These are phyloP conservation scores for Crypturellus undulatus DNA, from an alignment of 2,113 vertebrate species.

Conservation along the genomic window DNA sequence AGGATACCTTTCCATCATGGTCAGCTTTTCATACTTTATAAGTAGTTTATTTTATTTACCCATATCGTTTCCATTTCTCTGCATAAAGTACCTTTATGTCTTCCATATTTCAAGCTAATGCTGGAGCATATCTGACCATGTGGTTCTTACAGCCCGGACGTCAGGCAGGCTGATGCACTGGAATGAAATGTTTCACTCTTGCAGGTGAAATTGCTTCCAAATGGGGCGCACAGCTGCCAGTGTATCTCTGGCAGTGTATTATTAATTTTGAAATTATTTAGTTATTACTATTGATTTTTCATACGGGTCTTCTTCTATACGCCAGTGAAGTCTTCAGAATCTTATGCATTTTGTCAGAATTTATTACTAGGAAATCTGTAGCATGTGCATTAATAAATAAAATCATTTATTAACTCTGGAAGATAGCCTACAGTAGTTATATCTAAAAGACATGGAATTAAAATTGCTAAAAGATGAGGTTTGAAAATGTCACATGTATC, in stretches of 20 bases:
- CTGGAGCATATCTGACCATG: neutral
- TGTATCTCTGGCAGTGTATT: neutral
- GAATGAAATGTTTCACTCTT: neutral
- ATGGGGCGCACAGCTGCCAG: neutral
- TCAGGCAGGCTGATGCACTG: neutral
- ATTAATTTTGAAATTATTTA: conserved; percentile 23
- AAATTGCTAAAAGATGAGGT: neutral
- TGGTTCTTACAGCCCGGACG: neutral
- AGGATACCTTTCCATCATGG: neutral
- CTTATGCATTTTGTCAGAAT: neutral
- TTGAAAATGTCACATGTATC: neutral
- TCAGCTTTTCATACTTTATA: conserved; percentile 6
- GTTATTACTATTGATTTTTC: neutral
- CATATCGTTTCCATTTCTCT: neutral
- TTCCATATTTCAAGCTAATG: neutral
- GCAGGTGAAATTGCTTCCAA: neutral
- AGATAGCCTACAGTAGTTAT: neutral
- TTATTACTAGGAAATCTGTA: neutral
- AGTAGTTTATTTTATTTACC: conserved; percentile 1
- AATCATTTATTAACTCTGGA: neutral
- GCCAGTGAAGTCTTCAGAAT: neutral
- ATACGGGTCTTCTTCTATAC: neutral
- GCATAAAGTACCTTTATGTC: neutral
- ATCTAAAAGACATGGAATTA: neutral
- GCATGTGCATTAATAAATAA: neutral